These are phyloP conservation scores for Drosophila erecta DNA, from an alignment of 1,140 invertebrate genomes.

Conservation along the genomic window DNA sequence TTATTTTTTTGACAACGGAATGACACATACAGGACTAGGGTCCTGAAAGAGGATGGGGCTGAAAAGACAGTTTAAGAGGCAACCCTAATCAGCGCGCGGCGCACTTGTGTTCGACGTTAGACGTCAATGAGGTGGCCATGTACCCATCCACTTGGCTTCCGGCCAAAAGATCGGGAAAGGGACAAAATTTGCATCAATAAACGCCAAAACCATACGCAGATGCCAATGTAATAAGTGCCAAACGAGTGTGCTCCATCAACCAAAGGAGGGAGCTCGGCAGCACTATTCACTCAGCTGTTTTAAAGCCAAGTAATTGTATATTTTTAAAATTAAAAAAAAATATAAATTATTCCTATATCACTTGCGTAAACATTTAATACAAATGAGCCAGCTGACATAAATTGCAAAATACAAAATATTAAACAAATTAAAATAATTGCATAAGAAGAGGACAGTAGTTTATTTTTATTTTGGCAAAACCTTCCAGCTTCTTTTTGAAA, in stretches of 20 bases:
- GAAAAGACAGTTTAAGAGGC: constrained; percentile 27
- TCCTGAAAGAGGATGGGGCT: background rate
- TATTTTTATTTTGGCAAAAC: background rate
- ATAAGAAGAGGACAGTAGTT: too few species aligned
- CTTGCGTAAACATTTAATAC: too few species aligned
- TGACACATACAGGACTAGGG: constrained; percentile 53
- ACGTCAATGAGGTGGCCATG: constrained; percentile 73
- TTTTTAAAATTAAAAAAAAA: background rate
- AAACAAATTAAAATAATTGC: too few species aligned
- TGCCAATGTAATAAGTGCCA: constrained; percentile 80
- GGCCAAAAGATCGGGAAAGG: constrained; percentile 35
- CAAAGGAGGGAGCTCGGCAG: constrained; percentile 17
- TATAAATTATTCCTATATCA: too few species aligned
- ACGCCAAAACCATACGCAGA: constrained; percentile 81
- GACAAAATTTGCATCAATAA: constrained; percentile 78
- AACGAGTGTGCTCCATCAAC: constrained; percentile 75
- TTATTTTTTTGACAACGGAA: constrained; percentile 76
- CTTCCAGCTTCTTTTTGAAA: background rate
- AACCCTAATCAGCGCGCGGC: constrained; percentile 74
- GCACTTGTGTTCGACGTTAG: constrained; percentile 80
- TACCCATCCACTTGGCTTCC: constrained; percentile 13
- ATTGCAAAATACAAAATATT: too few species aligned
- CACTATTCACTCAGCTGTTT: background rate
- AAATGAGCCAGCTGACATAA: too few species aligned
- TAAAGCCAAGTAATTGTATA: background rate